Conservation (phyloP, 2,113 vertebrate species). For the Channa maculata region DNA sequence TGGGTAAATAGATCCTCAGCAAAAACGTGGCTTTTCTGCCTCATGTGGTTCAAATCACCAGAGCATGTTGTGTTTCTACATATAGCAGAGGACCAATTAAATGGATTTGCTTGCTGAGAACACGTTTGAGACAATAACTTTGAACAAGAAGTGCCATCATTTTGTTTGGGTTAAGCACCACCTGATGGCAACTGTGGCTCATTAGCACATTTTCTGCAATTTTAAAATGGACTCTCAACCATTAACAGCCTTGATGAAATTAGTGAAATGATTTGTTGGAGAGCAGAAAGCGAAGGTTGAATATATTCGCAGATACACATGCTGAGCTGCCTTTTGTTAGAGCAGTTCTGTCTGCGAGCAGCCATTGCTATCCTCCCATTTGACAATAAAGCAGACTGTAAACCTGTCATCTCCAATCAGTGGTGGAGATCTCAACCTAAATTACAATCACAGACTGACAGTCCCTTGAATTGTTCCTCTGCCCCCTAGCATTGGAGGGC, state of each 20-base stretch:
- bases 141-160: not conserved
- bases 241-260: not conserved
- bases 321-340: slow-evolving; percentile 48
- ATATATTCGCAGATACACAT: slow-evolving; percentile 14
- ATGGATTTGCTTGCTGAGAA: slow-evolving; percentile 1
- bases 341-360: slow-evolving; percentile 42
- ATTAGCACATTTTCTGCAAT: slow-evolving; percentile 1
- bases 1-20: not conserved
- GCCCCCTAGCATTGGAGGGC: slow-evolving; percentile 41
- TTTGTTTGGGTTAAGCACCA: slow-evolving; percentile 35
- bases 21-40: not conserved
- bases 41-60: slow-evolving; percentile 1
- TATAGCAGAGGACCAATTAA: slow-evolving; percentile 4
- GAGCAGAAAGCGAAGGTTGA: slow-evolving; percentile 7
- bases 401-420: slow-evolving; percentile 86
- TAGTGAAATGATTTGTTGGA: not conserved
- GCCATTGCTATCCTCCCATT: slow-evolving; percentile 11
- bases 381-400: slow-evolving; percentile 76
- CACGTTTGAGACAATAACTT: slow-evolving; percentile 14
- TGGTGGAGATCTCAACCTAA: slow-evolving; percentile 80
- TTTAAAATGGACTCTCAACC: slow-evolving; percentile 21
- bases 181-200: not conserved
- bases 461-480: slow-evolving; percentile 57
- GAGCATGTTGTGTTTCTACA: slow-evolving; percentile 3
- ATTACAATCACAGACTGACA: slow-evolving; percentile 72